Base-by-base conservation (phyloP, 2,888 invertebrate genomes). In the Ichneumoninae sp. region DNA sequence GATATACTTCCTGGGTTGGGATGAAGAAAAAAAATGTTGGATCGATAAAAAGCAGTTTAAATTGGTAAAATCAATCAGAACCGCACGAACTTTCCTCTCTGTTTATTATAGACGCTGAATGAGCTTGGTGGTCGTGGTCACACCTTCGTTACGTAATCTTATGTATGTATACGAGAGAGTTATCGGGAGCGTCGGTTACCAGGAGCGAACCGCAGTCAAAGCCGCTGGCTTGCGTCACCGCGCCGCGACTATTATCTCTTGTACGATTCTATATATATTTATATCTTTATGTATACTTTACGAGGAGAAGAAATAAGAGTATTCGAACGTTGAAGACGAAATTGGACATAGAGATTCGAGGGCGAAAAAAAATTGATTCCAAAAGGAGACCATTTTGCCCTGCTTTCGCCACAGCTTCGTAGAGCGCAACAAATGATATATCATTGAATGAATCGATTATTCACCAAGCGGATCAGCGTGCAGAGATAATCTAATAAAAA, bases 381-480 rank as follows among this genome's bases (percentile, higher is more conserved):
- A 6, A n/a, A 30, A 30, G 3, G 1, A 62, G 30, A 7, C 16
- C 8, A 16, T 47, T 47, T 47, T 16, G 44, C 13, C 16, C 10
- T 13, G 6, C 16, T 33, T 1, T 62, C n/a, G 62, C 7, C 62
- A 33, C n/a, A 68, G 22, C n/a, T 50, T 36, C 22, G 22, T 33
- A 13, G 44, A 33, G 13, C 26, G 33, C 26, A 7, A 65, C 19
- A 74, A 10, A 54, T 30, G 60, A 50, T 74, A 13, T 60, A 82
- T 69, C 72, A 65, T 44, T n/a, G 70, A 33, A 70, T n/a, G 26
- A 60, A 74, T 26, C 77, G 71, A 66, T 77, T 80, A 75, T 72
- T 71, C 79, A 79, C 62, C 74, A 82, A 83, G 81, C 70, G 83
- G 86, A 87, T 83, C 80, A 85, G 85, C 79, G 82, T 80, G 84